These are phyloP conservation scores for Oithona nana DNA, from an alignment of 2,888 invertebrate genomes.

Conservation along the genomic window DNA sequence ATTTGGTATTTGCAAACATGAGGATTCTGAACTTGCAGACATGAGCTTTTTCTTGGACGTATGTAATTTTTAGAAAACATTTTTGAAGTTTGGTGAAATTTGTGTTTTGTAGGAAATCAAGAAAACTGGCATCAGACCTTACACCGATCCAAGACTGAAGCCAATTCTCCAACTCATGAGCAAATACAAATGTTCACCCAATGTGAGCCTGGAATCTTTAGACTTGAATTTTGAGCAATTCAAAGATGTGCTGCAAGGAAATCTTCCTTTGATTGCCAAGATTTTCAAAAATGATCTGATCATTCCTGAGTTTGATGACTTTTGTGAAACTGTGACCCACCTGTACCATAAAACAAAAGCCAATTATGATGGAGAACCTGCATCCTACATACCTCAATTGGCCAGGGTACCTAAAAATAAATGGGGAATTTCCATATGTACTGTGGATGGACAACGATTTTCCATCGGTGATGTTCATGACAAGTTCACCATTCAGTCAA, in stretches of 20 bases:
- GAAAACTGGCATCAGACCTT: background rate
- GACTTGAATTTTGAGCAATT: background rate
- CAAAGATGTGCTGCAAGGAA: background rate
- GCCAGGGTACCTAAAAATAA: slow-evolving; percentile 21
- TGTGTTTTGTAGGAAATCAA: too few relatives aligned
- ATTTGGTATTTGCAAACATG: too few relatives aligned
- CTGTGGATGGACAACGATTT: slow-evolving; percentile 30
- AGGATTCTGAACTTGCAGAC: too few relatives aligned
- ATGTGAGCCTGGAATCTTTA: background rate
- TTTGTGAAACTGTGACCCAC: slow-evolving; percentile 75
- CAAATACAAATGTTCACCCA: too few relatives aligned
- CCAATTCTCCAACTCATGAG: background rate
- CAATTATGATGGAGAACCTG: background rate
- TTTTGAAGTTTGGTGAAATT: too few relatives aligned
- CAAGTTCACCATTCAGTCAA: slow-evolving; percentile 30
- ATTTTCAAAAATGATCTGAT: slow-evolving; percentile 36
- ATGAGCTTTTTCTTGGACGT: too few relatives aligned
- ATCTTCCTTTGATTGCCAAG: background rate
- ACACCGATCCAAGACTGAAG: background rate
- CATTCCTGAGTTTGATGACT: slow-evolving; percentile 78
- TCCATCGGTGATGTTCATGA: slow-evolving; percentile 26
- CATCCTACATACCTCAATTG: background rate
- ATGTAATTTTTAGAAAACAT: too few relatives aligned
- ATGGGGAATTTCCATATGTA: slow-evolving; percentile 29
- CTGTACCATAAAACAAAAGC: slow-evolving; percentile 63